These are phyloP conservation scores for Lepidurus couesii DNA, from an alignment of 1,140 invertebrate genomes.

Conservation along the genomic window DNA sequence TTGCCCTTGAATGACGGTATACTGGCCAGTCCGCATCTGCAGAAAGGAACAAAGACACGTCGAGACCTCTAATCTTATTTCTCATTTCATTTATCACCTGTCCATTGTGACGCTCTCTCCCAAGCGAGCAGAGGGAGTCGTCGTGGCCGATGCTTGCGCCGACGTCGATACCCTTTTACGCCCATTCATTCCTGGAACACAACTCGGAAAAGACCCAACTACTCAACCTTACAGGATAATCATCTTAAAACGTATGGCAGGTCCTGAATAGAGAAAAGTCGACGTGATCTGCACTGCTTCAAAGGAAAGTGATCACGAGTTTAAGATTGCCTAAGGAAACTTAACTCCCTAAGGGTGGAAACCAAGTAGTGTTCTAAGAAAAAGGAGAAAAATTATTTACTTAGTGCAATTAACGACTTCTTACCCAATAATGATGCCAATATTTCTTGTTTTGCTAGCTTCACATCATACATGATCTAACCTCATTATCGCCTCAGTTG, in stretches of 20 bases:
- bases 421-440: conserved; percentile 1
- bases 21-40: conserved; percentile 34
- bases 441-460: background rate
- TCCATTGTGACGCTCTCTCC: conserved; percentile 20
- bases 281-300: background rate
- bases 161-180: conserved; percentile 21
- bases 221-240: conserved; percentile 19
- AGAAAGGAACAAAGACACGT: background rate
- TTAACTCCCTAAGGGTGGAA: background rate
- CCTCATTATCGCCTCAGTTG: background rate
- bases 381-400: background rate
- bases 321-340: background rate
- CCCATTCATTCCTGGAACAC: conserved; percentile 16
- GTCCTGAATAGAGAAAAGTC: background rate
- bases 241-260: background rate
- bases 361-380: too few species aligned
- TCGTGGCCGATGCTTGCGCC: background rate
- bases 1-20: conserved; percentile 32
- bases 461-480: conserved; percentile 18
- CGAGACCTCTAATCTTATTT: background rate
- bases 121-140: background rate
- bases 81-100: conserved; percentile 9
- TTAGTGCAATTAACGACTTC: background rate
- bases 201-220: conserved; percentile 21
- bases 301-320: background rate